A percentile compares a stretch with the other conserved stretches of the same genome.
These are phyloP conservation scores for Folsomia candida DNA, from an alignment of 2,888 invertebrate species.

Conservation along the genomic window DNA sequence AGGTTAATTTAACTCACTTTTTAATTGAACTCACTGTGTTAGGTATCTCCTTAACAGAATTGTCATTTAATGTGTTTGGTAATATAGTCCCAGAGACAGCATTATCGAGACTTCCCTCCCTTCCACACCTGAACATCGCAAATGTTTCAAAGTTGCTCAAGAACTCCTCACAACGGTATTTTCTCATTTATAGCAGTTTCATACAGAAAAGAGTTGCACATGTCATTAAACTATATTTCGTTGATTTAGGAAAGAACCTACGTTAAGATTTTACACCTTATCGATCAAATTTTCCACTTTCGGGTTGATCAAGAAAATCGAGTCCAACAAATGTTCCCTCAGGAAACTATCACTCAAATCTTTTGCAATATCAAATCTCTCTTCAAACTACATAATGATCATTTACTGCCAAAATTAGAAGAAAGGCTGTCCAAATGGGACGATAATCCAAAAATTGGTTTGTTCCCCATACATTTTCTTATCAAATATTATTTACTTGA, in stretches of 20 bases:
- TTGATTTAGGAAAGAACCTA: conserved; percentile 59
- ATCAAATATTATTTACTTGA: not conserved
- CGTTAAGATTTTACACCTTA: conserved; percentile 61
- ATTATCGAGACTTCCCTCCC: conserved; percentile 37
- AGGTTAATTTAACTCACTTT: conserved; percentile 4
- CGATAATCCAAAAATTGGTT: conserved; percentile 47
- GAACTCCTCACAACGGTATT: conserved; percentile 64
- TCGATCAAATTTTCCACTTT: conserved; percentile 65
- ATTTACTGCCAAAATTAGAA: conserved; percentile 63
- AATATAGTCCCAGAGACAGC: conserved; percentile 27
- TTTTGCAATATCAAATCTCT: conserved; percentile 66
- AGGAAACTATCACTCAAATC: conserved; percentile 62
- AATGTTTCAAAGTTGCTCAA: conserved; percentile 57
- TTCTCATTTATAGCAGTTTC: not conserved
- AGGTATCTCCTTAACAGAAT: no score
- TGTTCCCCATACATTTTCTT: not conserved
- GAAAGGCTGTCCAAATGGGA: conserved; percentile 61
- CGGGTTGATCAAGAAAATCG: conserved; percentile 62
- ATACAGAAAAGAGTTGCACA: not conserved
- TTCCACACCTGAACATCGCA: conserved; percentile 51
- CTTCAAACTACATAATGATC: conserved; percentile 65
- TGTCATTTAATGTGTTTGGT: not conserved
- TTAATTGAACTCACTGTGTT: not conserved
- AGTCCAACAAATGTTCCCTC: conserved; percentile 60
- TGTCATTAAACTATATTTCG: not conserved